Conservation (phyloP, 2,113 vertebrate species). For the Forbesichthys papilliferus region DNA sequence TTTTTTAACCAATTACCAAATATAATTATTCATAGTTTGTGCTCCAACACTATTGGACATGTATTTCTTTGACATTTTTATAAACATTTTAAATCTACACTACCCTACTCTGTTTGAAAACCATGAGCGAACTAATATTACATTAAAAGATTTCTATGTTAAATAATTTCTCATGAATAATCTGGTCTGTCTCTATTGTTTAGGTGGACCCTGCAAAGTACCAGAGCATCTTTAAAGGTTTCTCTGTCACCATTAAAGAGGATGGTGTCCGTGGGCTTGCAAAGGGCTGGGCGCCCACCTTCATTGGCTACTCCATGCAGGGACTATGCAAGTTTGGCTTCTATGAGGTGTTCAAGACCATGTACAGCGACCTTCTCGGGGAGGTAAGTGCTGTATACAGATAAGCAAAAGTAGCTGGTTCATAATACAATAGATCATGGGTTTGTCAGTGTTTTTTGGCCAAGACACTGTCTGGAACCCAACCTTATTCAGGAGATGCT, state of each 20-base stretch:
- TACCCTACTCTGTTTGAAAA: too few relatives aligned
- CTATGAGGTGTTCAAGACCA: conserved; percentile 96
- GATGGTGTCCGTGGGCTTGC: conserved; percentile 93
- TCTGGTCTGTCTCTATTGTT: background rate
- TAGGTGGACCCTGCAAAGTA: conserved; percentile 95
- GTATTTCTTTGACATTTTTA: background rate
- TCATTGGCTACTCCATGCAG: conserved; percentile 97
- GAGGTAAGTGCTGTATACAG: conserved; percentile 80
- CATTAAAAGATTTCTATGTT: background rate
- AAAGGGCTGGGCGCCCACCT: conserved; percentile 98
- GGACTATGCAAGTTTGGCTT: conserved; percentile 99
- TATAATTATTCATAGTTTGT: background rate
- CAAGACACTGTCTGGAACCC: too few relatives aligned
- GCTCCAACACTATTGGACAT: background rate
- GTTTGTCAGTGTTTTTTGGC: too few relatives aligned
- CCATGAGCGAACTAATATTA: background rate
- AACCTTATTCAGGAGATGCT: too few relatives aligned
- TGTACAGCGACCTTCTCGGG: conserved; percentile 90
- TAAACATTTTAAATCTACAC: background rate
- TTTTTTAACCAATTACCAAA: background rate
- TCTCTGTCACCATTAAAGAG: conserved; percentile 89
- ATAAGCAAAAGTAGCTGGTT: background rate
- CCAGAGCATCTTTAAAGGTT: conserved; percentile 94
- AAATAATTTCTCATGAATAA: background rate
- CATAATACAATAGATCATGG: too few relatives aligned